These are phyloP conservation scores for Fistularia tabacaria DNA, from an alignment of 2,797 vertebrate genomes.

Conservation along the genomic window DNA sequence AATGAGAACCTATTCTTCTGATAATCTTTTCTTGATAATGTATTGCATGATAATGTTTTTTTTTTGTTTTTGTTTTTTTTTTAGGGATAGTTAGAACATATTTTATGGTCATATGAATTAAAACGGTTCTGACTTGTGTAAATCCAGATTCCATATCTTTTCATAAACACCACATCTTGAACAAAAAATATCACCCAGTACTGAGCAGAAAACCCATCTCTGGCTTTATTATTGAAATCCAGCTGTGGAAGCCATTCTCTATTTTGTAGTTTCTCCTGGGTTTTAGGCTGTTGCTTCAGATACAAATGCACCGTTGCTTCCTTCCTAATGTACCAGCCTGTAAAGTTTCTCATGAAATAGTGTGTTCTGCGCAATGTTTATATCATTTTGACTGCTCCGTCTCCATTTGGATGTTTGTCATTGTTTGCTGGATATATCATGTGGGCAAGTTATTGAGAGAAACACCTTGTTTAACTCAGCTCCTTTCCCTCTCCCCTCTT, in stretches of 20 bases:
- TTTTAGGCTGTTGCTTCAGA: slow-evolving; percentile 28
- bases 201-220: slow-evolving; percentile 35
- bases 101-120: slow-evolving; percentile 1
- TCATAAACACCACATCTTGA: slow-evolving; percentile 14
- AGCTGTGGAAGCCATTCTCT: slow-evolving; percentile 30
- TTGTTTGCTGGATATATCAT: slow-evolving; percentile 68
- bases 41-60: neutral
- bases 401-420: slow-evolving; percentile 58
- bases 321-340: slow-evolving; percentile 37
- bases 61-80: neutral
- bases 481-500: slow-evolving; percentile 35
- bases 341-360: slow-evolving; percentile 39
- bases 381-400: slow-evolving; percentile 47
- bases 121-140: slow-evolving; percentile 11
- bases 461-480: slow-evolving; percentile 33
- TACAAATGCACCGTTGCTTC: slow-evolving; percentile 44
- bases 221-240: slow-evolving; percentile 49
- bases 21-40: slow-evolving; percentile 19
- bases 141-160: slow-evolving; percentile 21
- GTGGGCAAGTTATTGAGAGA: slow-evolving; percentile 53
- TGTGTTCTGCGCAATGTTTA: slow-evolving; percentile 39
- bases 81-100: neutral
- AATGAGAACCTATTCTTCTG: slow-evolving; percentile 54
- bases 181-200: slow-evolving; percentile 24
- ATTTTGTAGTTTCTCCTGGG: slow-evolving; percentile 50